Evolutionary conservation across 35 echinoderm and acorn worm species (phyloP).

Genomic region (Apostichopus parvimensis): DNA sequence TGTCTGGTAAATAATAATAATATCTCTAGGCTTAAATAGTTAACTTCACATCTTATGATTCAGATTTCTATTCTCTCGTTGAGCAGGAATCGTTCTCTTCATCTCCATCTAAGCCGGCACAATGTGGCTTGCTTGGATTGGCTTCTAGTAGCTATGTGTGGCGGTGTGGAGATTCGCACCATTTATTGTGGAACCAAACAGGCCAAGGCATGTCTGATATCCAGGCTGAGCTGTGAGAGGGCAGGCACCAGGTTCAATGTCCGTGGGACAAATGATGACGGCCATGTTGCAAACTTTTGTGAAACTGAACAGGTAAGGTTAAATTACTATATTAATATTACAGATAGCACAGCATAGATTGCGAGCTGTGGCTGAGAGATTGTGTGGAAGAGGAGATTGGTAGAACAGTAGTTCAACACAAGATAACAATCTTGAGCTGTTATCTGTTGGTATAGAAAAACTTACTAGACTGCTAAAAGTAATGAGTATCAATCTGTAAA

Average conservation of each 20-base stretch:
- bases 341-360: not conserved
- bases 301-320: conserved; percentile 90
- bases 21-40: too few relatives aligned
- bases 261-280: conserved; percentile 94
- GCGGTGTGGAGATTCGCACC: conserved; percentile 92
- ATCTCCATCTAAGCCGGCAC: conserved; percentile 81
- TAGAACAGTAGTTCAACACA: too few relatives aligned
- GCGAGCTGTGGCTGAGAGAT: too few relatives aligned
- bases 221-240: conserved; percentile 94
- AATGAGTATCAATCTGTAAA: too few relatives aligned
- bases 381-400: too few relatives aligned
- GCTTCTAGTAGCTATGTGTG: conserved; percentile 87
- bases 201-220: conserved; percentile 90
- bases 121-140: conserved; percentile 85
- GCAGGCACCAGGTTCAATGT: conserved; percentile 94
- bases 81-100: conserved; percentile 85
- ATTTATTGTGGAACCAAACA: conserved; percentile 83
- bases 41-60: too few relatives aligned
- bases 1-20: too few relatives aligned
- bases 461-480: too few relatives aligned
- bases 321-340: too few relatives aligned
- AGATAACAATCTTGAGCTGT: too few relatives aligned
- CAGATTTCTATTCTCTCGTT: too few relatives aligned
- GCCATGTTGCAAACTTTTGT: conserved; percentile 97
- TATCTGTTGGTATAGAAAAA: too few relatives aligned